Base-by-base conservation (phyloP, 2,797 vertebrate species). In the Geotrypetes seraphini region DNA sequence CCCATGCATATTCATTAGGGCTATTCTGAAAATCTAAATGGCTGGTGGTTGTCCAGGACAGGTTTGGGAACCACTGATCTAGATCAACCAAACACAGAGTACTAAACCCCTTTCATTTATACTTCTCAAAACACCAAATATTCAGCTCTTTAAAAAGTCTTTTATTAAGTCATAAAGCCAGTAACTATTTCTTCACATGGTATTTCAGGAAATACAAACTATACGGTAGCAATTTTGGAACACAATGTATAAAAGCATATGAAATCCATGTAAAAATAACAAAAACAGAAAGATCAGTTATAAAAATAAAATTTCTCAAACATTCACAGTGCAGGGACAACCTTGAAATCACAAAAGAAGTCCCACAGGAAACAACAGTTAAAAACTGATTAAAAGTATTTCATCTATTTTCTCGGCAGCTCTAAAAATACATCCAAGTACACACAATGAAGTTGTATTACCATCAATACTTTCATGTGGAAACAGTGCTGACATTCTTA, bases 261-360 rank as follows among this genome's bases (percentile, higher is more conserved):
- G 27, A 44, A 29, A 66, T 64, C 55, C 22, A 66, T 28, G 52
- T 17, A 31, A 46, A 49, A 34, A 69, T n/a, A n/a, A 57, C 47
- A 68, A 37, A 53, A 36, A 21, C 25, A n/a, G n/a, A n/a, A n/a
- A n/a, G n/a, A n/a, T n/a, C n/a, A n/a, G n/a, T n/a, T n/a, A 21
- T 18, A 5, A 42, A 16, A 54, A 36, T 53, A 58, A 59, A 58
- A 30, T 63, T 50, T 29, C 9, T 4, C 27, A 61, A 61, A 56
- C 17, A 33, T 67, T 78, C 66, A 70, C 49, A 21, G 66, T 54
- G 61, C 47, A 57, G 53, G 53, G 57, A n/a, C 57, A 68, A 26
- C 27, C 31, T 30, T 11, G 47, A 63, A 63, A 38, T 45, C 24
- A 12, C 14, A 30, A 45, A 18, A 39, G 3, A 54, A 43, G 39